These are phyloP conservation scores for Pithys albifrons DNA, from an alignment of 2,113 vertebrate genomes.

Conservation along the genomic window DNA sequence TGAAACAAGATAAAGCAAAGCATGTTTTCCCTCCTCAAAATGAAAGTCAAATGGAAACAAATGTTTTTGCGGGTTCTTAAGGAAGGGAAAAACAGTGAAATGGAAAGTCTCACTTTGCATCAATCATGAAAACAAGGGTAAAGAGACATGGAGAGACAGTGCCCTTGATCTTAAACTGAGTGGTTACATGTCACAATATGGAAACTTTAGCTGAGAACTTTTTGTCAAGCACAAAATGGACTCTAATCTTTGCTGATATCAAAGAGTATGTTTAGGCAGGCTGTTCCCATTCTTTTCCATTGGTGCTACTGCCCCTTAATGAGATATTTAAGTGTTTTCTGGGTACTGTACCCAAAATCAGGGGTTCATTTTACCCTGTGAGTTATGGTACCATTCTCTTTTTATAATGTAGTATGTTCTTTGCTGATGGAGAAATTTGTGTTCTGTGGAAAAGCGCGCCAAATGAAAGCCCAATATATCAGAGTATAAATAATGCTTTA, in stretches of 20 bases:
- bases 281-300: neutral
- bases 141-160: neutral
- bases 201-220: neutral
- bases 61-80: neutral
- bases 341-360: neutral
- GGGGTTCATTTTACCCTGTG: neutral
- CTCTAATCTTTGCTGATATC: neutral
- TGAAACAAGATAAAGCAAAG: neutral
- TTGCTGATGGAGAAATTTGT: neutral
- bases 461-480: neutral
- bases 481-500: neutral
- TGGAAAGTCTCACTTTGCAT: neutral
- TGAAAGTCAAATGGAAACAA: neutral
- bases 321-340: neutral
- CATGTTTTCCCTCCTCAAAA: neutral
- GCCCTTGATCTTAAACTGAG: neutral
- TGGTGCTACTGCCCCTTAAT: neutral
- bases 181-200: neutral
- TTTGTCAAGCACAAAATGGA: neutral
- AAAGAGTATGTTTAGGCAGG: neutral
- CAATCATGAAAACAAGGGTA: neutral
- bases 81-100: neutral
- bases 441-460: neutral
- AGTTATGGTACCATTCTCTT: neutral
- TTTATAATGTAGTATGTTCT: neutral